phyloP scores from a whole-genome alignment of 2,797 vertebrate species.

The Eupleurogrammus muticus region DNA sequence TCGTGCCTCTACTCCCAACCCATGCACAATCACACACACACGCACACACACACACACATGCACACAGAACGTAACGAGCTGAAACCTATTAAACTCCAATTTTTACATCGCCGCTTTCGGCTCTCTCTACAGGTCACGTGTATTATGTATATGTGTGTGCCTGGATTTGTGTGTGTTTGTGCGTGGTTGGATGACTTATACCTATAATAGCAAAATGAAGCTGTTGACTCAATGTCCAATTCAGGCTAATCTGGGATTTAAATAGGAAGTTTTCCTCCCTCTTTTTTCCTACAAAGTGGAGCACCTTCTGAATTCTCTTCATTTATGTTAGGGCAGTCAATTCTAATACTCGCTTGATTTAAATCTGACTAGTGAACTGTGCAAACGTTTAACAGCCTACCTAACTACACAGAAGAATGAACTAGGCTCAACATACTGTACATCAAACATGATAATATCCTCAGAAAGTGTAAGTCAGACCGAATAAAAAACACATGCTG shows the following conservation, averaged over 20 bases:
- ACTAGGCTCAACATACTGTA: no score
- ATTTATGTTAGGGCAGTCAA: not conserved
- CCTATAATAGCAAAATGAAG: not conserved
- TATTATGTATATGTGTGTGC: not conserved
- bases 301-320: not conserved
- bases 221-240: not conserved
- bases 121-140: slow-evolving; percentile 49
- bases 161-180: slow-evolving; percentile 4
- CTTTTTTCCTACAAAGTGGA: not conserved
- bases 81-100: slow-evolving; percentile 81
- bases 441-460: no score
- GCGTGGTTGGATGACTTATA: not conserved
- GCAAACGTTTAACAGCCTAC: no score
- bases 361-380: not conserved
- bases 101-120: slow-evolving; percentile 65
- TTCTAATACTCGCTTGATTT: not conserved
- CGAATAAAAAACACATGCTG: not conserved
- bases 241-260: not conserved
- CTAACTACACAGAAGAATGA: no score
- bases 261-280: not conserved
- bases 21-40: slow-evolving; percentile 17
- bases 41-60: slow-evolving; percentile 24
- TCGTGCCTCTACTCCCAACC: slow-evolving; percentile 1
- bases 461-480: not conserved
- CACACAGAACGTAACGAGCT: slow-evolving; percentile 62